Conservation (phyloP, 2,113 vertebrate genomes). For the Halcyon senegalensis region DNA sequence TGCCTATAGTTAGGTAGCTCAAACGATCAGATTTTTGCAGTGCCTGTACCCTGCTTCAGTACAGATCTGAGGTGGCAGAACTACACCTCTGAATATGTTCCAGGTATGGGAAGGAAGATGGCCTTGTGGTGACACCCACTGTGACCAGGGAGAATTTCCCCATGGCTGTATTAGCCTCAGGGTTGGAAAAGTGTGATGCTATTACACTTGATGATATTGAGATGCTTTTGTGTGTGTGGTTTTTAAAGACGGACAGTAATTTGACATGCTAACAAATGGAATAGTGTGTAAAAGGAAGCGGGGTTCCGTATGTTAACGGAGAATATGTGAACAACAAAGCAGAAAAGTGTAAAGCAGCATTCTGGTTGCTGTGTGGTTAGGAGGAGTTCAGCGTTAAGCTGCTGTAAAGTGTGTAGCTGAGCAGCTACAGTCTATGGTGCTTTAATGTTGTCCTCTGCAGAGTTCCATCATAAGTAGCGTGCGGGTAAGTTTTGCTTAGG, state of each 20-base stretch:
- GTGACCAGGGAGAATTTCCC: background rate
- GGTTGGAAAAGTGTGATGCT: background rate
- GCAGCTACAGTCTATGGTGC: background rate
- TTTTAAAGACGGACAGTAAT: background rate
- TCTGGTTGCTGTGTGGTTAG: background rate
- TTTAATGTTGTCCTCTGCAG: background rate
- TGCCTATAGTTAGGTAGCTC: background rate
- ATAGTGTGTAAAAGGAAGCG: background rate
- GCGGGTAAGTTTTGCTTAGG: background rate
- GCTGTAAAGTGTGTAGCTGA: no score
- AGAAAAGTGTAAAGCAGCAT: background rate
- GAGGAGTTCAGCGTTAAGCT: background rate
- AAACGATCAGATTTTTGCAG: background rate
- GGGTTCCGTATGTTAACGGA: background rate
- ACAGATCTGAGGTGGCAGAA: background rate
- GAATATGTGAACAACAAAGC: background rate
- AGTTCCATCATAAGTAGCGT: background rate
- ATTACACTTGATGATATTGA: background rate
- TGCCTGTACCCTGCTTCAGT: background rate
- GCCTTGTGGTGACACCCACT: background rate
- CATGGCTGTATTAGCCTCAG: background rate
- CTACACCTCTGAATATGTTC: background rate
- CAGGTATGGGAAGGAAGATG: background rate
- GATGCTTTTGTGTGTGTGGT: background rate
- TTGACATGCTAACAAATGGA: background rate